Base-by-base conservation (phyloP, 2,888 invertebrate genomes). In the Mechanitis mazaeus region DNA sequence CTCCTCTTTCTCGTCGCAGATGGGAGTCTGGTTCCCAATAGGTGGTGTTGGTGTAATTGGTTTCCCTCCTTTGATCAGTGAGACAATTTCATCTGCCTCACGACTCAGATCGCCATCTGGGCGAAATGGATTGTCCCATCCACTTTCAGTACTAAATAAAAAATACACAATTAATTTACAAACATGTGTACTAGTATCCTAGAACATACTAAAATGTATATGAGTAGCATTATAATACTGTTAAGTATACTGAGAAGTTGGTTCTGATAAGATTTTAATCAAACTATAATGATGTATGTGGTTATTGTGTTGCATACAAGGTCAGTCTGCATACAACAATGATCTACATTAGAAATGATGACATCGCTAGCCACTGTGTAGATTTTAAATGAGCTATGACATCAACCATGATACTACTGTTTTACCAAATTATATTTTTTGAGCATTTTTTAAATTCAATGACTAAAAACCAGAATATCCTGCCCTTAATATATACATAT, bases 71-170 rank as follows among this genome's bases (percentile, higher is more conserved):
- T 97, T 97, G 84, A 97, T 97, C 87, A 97, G 92, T 79, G 97
- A 96, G 68, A 98, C 97, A 75, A 98, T 97, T 90, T 97, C 97
- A 85, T 98, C 98, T 35, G 98, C 98, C 88, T 98, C 97, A 75
- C 95, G 93, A 78, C 97, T 97, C 77, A 98, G 91, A 88, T 98
- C 97, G 66, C 98, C 98, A 77, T 97, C 98, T 38, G 98, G 98
- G 80, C 97, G 94, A 92, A 98, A 98, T 63, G 98, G 98, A 88
- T 98, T 98, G 88, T 98, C 98, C 95, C 97, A 97, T 70, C 97
- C 97, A 80, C 97, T 97, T 83, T 98, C 98, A 84, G 96, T 95
- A 89, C 98, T 98, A 92, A 20, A 71, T 72, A 2, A 45, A n/a
- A 56, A 20, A 55, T n/a, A 54, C 4, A 7, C 20, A 45, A 9